phyloP scores from a whole-genome alignment of 2,797 vertebrate species.

The Gallinago stenura region DNA sequence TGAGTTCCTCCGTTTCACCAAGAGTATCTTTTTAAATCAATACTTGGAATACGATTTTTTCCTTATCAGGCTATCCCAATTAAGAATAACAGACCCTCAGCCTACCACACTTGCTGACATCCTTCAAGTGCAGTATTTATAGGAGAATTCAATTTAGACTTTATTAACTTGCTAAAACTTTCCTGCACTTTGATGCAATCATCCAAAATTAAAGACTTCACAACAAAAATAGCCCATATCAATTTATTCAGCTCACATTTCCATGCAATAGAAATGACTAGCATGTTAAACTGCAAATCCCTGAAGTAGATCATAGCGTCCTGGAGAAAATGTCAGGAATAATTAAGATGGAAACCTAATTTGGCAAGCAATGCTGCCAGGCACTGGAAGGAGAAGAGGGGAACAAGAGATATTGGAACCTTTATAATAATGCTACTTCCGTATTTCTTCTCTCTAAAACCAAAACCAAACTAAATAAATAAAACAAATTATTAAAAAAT shows the following conservation, averaged over 20 bases:
- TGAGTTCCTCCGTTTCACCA: background rate
- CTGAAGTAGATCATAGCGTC: background rate
- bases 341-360: background rate
- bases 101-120: background rate
- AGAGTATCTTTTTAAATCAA: background rate
- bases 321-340: slow-evolving; percentile 10
- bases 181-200: background rate
- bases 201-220: background rate
- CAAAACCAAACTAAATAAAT: background rate
- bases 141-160: slow-evolving; percentile 13
- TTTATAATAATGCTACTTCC: background rate
- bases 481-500: too few species aligned
- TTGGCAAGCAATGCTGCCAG: background rate
- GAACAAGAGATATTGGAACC: background rate
- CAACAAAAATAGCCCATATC: background rate
- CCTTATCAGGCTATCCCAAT: background rate
- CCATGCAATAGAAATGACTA: background rate
- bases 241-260: background rate
- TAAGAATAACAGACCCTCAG: background rate
- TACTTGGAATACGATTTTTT: background rate
- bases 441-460: background rate
- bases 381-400: background rate
- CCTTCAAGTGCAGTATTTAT: background rate
- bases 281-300: background rate
- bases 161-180: background rate